A percentile compares a stretch with the other conserved stretches of the same genome.
Conservation (phyloP, 2,888 invertebrate species). For the Microplitis manilae region DNA sequence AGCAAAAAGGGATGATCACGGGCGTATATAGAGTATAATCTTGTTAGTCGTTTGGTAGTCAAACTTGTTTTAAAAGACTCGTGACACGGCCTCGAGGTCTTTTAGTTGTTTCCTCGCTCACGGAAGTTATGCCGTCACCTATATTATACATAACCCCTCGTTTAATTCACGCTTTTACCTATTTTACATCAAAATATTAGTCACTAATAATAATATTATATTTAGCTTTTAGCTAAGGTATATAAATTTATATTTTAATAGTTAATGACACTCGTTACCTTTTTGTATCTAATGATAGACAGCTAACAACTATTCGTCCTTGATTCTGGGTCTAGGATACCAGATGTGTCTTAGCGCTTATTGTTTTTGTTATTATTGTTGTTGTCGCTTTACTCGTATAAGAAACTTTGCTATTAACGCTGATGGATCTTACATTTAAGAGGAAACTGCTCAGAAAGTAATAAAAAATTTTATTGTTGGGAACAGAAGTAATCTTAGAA, state of each 20-base stretch:
- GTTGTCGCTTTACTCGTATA: neutral
- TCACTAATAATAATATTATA: neutral
- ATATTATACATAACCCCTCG: slow-evolving; percentile 32
- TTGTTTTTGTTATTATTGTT: neutral
- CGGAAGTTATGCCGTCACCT: slow-evolving; percentile 39
- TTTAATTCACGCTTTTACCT: neutral
- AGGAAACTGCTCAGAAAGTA: slow-evolving; percentile 10
- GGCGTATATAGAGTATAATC: slow-evolving; percentile 50
- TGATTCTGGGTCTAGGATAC: no score
- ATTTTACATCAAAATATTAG: neutral
- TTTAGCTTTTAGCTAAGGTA: neutral
- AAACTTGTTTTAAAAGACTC: slow-evolving; percentile 54
- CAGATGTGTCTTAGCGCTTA: no score
- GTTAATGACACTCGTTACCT: no score
- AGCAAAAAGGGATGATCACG: slow-evolving; percentile 42
- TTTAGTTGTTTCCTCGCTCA: slow-evolving; percentile 18
- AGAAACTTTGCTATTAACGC: slow-evolving; percentile 35
- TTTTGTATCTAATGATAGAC: no score
- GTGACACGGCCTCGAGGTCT: slow-evolving; percentile 29
- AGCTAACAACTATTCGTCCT: no score
- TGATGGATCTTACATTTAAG: slow-evolving; percentile 34
- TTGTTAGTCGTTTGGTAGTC: slow-evolving; percentile 58
- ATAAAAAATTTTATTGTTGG: neutral
- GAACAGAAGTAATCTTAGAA: neutral
- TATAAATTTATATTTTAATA: no score